Base-by-base conservation (phyloP, 2,888 invertebrate genomes). In the Vanessa cardui region DNA sequence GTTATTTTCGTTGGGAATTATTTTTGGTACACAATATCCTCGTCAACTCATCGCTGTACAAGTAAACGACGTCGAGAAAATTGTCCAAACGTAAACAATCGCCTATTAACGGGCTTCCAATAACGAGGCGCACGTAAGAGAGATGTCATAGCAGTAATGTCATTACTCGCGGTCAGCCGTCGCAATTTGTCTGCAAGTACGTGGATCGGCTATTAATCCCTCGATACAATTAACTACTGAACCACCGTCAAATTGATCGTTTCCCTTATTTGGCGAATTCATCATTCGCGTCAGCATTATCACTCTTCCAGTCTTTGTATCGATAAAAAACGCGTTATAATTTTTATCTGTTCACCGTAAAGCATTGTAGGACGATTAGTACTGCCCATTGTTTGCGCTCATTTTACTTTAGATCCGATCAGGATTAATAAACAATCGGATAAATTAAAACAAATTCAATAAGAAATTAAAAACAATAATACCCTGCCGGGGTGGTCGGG, bases 401-500 rank as follows among this genome's bases (percentile, higher is more conserved):
- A 20, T 21, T 50, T 50, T 15, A 50, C 6, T 52, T 49, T 18
- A 18, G 6, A 4, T 39, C 12, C 39, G 39, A 12, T 39, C 16
- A 16, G 16, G 52, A n/a, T 54, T 56, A 39, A 12, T 18, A 9
- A 62, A 52, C 61, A 69, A 69, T 62, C 52, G 61, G 31, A 62
- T 46, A 80, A 77, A 82, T 81, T 85, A 85, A 86, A 86, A 39
- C 39, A 85, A 84, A 81, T 84, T 86, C 56, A 87, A 86, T 85
- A 86, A 86, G 85, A 83, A 86, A 85, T 86, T 83, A 80, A 86
- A 54, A 89, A 88, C 87, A 88, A 87, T 87, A 86, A 88, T 83
- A 85, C 83, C 78, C 84, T 87, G 81, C 80, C 84, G 86, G 89
- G 89, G 90, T 88, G 91, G 91, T 89, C 90, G 87, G 83, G 89